Conservation (phyloP, 1,140 invertebrate species). For the Caenorhabditis latens region DNA sequence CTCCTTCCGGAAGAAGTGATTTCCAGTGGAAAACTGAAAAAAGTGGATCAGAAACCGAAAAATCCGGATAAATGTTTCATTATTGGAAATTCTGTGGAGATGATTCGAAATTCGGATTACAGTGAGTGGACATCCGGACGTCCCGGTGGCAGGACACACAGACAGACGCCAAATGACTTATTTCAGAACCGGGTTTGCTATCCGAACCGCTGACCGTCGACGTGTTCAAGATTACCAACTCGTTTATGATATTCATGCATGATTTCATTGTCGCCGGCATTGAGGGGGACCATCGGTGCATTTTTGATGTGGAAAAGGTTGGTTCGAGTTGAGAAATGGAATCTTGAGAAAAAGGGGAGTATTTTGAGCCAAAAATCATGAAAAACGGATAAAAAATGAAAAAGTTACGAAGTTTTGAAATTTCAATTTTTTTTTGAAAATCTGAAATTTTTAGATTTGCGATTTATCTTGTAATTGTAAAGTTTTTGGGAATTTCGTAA, state of each 20-base stretch:
- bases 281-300: neutral
- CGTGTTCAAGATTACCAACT: slow-evolving; percentile 3
- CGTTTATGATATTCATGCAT: slow-evolving; percentile 16
- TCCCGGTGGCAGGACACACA: too few species aligned
- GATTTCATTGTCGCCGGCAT: neutral
- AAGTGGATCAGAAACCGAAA: neutral
- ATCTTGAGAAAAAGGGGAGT: too few species aligned
- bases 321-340: neutral
- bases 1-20: neutral
- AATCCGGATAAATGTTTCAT: slow-evolving; percentile 35
- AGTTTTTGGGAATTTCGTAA: too few species aligned
- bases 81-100: neutral
- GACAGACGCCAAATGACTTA: too few species aligned
- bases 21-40: too few species aligned
- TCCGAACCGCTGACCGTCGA: neutral
- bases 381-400: neutral
- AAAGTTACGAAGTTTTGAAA: too few species aligned
- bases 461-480: too few species aligned
- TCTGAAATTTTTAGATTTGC: too few species aligned
- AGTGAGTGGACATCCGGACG: neutral
- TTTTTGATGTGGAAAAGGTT: slow-evolving; percentile 33
- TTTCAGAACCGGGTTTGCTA: neutral
- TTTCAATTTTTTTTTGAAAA: too few species aligned
- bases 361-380: neutral
- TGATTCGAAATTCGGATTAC: slow-evolving; percentile 21